Evolutionary conservation across 2,888 invertebrate species (phyloP).

Genomic region (Ectropis crepuscularia): DNA sequence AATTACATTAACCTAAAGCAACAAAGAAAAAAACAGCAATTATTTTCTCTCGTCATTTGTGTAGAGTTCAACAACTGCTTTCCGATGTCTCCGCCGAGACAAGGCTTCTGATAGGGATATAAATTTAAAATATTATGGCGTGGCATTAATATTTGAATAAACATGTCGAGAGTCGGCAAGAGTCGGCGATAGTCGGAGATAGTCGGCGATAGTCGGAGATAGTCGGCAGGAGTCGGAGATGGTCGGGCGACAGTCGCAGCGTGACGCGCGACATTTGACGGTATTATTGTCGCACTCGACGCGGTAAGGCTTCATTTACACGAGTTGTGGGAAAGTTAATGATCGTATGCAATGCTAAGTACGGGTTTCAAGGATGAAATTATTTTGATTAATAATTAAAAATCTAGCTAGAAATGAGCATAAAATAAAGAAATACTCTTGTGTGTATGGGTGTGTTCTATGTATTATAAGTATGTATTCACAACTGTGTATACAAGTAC

Average conservation of each 20-base stretch:
- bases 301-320: constrained; percentile 59
- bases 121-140: constrained; percentile 75
- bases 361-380: background rate
- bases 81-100: background rate
- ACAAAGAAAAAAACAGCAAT: no score
- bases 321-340: constrained; percentile 16
- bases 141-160: constrained; percentile 77
- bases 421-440: no score
- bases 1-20: no score
- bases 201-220: constrained; percentile 42
- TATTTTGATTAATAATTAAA: no score
- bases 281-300: constrained; percentile 51
- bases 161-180: constrained; percentile 62
- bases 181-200: constrained; percentile 7
- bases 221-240: constrained; percentile 8
- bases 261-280: constrained; percentile 56
- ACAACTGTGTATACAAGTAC: no score
- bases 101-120: constrained; percentile 48
- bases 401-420: no score
- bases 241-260: constrained; percentile 38
- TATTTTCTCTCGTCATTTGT: background rate
- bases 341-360: constrained; percentile 7
- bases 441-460: no score
- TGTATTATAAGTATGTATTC: no score
- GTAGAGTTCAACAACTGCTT: constrained; percentile 6